phyloP scores from a whole-genome alignment of 2,113 vertebrate species.

The Fukomys damarensis region DNA sequence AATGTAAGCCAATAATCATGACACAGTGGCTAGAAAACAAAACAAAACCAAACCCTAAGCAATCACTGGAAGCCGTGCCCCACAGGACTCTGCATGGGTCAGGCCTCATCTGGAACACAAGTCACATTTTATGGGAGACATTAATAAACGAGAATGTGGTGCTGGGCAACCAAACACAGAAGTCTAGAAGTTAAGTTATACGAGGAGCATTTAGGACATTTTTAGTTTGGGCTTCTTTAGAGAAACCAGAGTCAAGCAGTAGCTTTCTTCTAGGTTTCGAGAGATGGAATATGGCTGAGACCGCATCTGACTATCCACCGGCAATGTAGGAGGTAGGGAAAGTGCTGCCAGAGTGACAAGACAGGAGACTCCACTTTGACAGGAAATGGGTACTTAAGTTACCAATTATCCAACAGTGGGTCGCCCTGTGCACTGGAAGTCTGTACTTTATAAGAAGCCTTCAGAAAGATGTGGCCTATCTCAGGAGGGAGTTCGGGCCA shows the following conservation, averaged over 20 bases:
- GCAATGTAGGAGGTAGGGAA: not conserved
- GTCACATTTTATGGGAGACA: slow-evolving; percentile 55
- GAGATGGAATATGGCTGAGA: not conserved
- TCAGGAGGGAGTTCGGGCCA: not conserved
- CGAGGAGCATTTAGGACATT: not conserved
- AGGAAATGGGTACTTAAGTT: not conserved
- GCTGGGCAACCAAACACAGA: slow-evolving; percentile 53
- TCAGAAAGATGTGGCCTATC: not conserved
- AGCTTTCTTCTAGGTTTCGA: not conserved
- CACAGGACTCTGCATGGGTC: not conserved
- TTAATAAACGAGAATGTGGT: slow-evolving; percentile 53
- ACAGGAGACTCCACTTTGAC: not conserved
- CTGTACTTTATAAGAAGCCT: not conserved
- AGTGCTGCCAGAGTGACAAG: too few species aligned
- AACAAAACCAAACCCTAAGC: slow-evolving; percentile 56
- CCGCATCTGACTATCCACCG: not conserved
- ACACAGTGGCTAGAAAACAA: slow-evolving; percentile 71
- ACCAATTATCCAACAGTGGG: not conserved
- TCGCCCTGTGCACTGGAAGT: not conserved
- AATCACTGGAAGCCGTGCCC: not conserved
- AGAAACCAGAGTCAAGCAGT: not conserved
- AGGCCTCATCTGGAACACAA: slow-evolving; percentile 41
- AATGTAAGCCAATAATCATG: slow-evolving; percentile 62
- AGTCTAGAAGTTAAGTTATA: slow-evolving; percentile 13
- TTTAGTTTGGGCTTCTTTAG: slow-evolving; percentile 47